A percentile compares a stretch with the other conserved stretches of the same genome.
Conservation (phyloP, 2,888 invertebrate genomes). For the Limnephilus marmoratus region DNA sequence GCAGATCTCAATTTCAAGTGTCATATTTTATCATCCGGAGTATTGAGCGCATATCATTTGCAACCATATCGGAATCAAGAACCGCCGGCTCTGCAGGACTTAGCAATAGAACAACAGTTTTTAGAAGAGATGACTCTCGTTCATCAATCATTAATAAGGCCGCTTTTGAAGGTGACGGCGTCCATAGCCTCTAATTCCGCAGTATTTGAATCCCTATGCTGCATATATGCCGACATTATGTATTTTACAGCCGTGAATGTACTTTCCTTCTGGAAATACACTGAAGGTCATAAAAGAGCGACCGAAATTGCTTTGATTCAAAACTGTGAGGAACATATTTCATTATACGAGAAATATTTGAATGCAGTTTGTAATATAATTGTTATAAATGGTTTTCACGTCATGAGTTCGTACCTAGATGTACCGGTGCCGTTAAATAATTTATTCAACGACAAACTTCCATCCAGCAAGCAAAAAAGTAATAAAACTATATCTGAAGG, state of each 20-base stretch:
- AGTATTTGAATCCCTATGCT: slow-evolving; percentile 82
- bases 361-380: slow-evolving; percentile 85
- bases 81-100: slow-evolving; percentile 75
- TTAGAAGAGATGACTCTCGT: slow-evolving; percentile 83
- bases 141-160: slow-evolving; percentile 80
- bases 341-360: slow-evolving; percentile 84
- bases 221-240: slow-evolving; percentile 83
- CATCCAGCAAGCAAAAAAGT: slow-evolving; percentile 77
- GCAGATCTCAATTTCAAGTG: slow-evolving; percentile 68
- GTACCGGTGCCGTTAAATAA: slow-evolving; percentile 77
- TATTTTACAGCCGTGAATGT: slow-evolving; percentile 83
- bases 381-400: slow-evolving; percentile 83
- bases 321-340: slow-evolving; percentile 84
- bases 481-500: slow-evolving; percentile 78
- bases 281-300: slow-evolving; percentile 81
- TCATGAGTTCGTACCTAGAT: slow-evolving; percentile 81
- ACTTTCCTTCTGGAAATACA: slow-evolving; percentile 83
- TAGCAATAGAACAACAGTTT: slow-evolving; percentile 83
- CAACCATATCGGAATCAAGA: slow-evolving; percentile 71
- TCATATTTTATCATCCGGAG: slow-evolving; percentile 75
- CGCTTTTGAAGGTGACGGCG: slow-evolving; percentile 81
- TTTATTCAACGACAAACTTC: slow-evolving; percentile 78
- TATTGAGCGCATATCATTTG: slow-evolving; percentile 74
- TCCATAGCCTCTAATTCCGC: slow-evolving; percentile 76
- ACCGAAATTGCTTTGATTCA: slow-evolving; percentile 83